Evolutionary conservation across 1,140 invertebrate genomes (phyloP).

Genomic region (Proales similis): DNA sequence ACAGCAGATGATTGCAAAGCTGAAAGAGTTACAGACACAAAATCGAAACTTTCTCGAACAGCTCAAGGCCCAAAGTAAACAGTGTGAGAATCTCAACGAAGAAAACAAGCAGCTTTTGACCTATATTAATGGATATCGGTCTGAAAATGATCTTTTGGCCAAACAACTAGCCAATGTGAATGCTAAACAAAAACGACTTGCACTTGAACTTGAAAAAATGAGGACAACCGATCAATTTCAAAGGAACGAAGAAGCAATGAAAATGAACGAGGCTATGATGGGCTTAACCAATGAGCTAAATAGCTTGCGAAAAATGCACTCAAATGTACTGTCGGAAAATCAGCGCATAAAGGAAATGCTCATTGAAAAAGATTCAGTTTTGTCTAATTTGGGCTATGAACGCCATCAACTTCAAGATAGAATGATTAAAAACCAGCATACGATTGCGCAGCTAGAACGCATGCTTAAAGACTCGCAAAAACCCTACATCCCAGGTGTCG

Average conservation of each 20-base stretch:
- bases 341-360: conserved; percentile 37
- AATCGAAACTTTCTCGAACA: conserved; percentile 26
- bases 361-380: conserved; percentile 35
- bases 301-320: conserved; percentile 28
- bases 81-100: conserved; percentile 16
- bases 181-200: conserved; percentile 36
- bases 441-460: conserved; percentile 29
- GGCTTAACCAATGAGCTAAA: conserved; percentile 32
- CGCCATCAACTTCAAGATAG: conserved; percentile 35
- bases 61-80: conserved; percentile 33
- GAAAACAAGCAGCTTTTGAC: conserved; percentile 34
- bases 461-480: conserved; percentile 30
- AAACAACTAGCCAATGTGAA: conserved; percentile 35
- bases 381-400: conserved; percentile 28
- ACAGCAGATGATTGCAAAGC: conserved; percentile 12
- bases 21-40: conserved; percentile 28
- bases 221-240: conserved; percentile 21
- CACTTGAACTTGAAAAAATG: conserved; percentile 36
- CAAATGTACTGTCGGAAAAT: conserved; percentile 32
- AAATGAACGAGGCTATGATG: conserved; percentile 36
- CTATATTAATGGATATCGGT: conserved; percentile 33
- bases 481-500: conserved; percentile 23
- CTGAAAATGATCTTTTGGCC: conserved; percentile 33
- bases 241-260: conserved; percentile 33
- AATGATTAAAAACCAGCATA: conserved; percentile 37